These are phyloP conservation scores for Ceratina calcarata DNA, from an alignment of 1,140 invertebrate genomes.

Conservation along the genomic window DNA sequence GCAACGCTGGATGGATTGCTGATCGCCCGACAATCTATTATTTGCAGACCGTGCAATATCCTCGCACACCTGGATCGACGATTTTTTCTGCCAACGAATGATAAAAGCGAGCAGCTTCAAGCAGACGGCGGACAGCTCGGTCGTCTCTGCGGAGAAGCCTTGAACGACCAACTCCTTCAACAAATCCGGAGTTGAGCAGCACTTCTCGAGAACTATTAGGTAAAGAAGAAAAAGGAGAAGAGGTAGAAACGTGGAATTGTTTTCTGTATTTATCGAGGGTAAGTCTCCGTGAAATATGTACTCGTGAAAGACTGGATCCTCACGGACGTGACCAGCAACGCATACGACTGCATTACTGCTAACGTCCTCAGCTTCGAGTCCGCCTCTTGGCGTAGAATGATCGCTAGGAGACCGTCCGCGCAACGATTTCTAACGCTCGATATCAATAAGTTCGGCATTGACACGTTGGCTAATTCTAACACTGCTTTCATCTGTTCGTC, in stretches of 20 bases:
- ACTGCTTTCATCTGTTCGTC: constrained; percentile 48
- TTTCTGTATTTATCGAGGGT: not conserved
- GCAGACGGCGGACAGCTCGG: constrained; percentile 35
- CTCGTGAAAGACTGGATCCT: constrained; percentile 28
- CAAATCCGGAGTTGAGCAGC: constrained; percentile 11
- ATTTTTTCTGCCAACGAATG: constrained; percentile 46
- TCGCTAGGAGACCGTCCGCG: constrained; percentile 36
- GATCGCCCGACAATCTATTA: not conserved
- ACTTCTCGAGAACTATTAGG: constrained; percentile 44
- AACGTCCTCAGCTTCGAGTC: constrained; percentile 43
- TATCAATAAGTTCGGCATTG: constrained; percentile 22
- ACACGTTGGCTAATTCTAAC: constrained; percentile 54
- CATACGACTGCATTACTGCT: constrained; percentile 45
- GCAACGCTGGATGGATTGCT: not conserved
- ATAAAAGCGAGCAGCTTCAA: constrained; percentile 53
- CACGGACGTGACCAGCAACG: constrained; percentile 37
- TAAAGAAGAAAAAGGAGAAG: not conserved
- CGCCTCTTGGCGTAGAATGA: constrained; percentile 37
- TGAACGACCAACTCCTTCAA: constrained; percentile 38
- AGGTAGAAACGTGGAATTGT: not conserved
- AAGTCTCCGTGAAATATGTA: constrained; percentile 10
- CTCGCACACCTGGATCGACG: constrained; percentile 49
- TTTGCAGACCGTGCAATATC: not conserved
- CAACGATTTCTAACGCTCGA: constrained; percentile 30
- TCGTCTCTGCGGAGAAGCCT: constrained; percentile 48